Evolutionary conservation across 2,797 vertebrate genomes (phyloP).

Genomic region (Poecilia velifera): DNA sequence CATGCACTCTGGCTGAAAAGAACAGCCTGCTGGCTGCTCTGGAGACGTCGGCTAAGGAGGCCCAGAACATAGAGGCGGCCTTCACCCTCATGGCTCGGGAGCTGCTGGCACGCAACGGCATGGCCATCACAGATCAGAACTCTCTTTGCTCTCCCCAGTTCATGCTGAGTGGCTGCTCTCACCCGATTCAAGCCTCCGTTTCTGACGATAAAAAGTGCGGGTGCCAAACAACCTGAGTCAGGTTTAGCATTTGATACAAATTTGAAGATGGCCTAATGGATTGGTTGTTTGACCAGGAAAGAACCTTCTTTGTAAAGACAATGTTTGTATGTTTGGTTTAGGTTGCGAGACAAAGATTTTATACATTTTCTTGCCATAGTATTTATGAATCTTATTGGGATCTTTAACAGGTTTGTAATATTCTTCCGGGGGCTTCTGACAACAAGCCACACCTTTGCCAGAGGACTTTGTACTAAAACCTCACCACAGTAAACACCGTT

Average conservation of each 20-base stretch:
- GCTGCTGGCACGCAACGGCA: slow-evolving; percentile 88
- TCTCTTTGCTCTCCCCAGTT: slow-evolving; percentile 64
- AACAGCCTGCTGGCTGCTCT: slow-evolving; percentile 86
- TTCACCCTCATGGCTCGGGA: slow-evolving; percentile 92
- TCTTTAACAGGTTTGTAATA: slow-evolving; percentile 24
- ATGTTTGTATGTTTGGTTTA: slow-evolving; percentile 9
- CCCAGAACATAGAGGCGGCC: slow-evolving; percentile 91
- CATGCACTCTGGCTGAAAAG: slow-evolving; percentile 90
- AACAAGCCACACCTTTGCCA: slow-evolving; percentile 8
- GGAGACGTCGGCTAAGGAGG: slow-evolving; percentile 94
- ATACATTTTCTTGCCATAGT: slow-evolving; percentile 27
- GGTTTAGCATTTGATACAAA: not conserved
- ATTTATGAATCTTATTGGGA: slow-evolving; percentile 37
- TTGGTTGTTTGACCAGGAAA: not conserved
- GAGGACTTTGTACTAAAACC: slow-evolving; percentile 22
- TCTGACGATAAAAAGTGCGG: slow-evolving; percentile 80
- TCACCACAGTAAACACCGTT: slow-evolving; percentile 22
- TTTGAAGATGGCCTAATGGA: not conserved
- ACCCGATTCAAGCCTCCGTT: slow-evolving; percentile 70
- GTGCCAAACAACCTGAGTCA: slow-evolving; percentile 75
- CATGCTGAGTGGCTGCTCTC: slow-evolving; percentile 81
- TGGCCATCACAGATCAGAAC: slow-evolving; percentile 79
- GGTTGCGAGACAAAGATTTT: slow-evolving; percentile 14
- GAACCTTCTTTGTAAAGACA: slow-evolving; percentile 7
- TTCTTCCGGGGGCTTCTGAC: slow-evolving; percentile 12